These are phyloP conservation scores for Morone chrysops DNA, from an alignment of 2,113 vertebrate genomes.

Conservation along the genomic window DNA sequence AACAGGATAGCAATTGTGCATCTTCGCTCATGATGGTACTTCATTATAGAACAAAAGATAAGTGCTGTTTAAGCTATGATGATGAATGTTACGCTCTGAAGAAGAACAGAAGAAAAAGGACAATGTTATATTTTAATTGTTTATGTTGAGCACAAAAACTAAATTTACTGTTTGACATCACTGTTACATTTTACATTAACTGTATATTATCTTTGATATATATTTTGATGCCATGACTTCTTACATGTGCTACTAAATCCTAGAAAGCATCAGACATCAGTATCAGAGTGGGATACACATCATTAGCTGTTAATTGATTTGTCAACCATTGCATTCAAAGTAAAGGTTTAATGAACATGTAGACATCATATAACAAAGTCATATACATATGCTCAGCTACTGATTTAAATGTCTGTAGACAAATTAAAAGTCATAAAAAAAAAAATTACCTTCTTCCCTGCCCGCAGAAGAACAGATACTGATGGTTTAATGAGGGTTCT, in stretches of 20 bases:
- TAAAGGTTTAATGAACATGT: too few species aligned
- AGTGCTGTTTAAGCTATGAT: background rate
- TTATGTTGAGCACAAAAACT: background rate
- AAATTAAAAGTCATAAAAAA: background rate
- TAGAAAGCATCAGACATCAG: background rate
- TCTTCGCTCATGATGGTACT: background rate
- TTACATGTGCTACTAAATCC: background rate
- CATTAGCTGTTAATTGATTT: background rate
- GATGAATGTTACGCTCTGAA: background rate
- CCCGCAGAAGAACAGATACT: conserved; percentile 42
- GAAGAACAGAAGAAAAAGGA: background rate
- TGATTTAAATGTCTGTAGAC: background rate
- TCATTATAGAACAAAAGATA: background rate
- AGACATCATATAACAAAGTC: too few species aligned
- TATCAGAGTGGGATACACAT: background rate
- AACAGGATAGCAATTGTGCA: background rate
- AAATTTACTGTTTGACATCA: background rate
- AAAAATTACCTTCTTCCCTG: conserved; percentile 67
- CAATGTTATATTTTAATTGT: background rate
- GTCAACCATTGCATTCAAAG: too few species aligned
- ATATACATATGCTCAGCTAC: background rate
- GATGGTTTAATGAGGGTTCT: conserved; percentile 55
- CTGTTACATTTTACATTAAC: background rate
- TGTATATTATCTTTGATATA: background rate
- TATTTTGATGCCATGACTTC: background rate